A percentile compares a stretch with the other conserved stretches of the same genome.
Evolutionary conservation across 2,797 vertebrate species (phyloP).

Genomic region (Pipistrellus kuhlii): DNA sequence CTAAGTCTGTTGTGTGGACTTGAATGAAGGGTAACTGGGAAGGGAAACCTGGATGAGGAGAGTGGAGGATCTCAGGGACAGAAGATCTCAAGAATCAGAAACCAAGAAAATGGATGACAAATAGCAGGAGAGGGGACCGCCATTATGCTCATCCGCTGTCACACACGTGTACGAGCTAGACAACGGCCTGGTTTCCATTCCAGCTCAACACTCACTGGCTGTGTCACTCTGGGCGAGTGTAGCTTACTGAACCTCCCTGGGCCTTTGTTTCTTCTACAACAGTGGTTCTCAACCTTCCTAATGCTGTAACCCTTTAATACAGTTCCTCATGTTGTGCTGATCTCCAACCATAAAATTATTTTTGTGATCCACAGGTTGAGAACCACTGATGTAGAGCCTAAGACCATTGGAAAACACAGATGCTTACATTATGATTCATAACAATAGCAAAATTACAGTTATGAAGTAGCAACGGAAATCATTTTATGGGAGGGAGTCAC

Average conservation of each 20-base stretch:
- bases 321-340: too few relatives aligned
- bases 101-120: not conserved
- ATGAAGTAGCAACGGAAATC: too few relatives aligned
- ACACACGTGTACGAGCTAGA: not conserved
- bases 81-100: not conserved
- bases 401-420: too few relatives aligned
- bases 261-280: not conserved
- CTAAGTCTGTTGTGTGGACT: not conserved
- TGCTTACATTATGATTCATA: too few relatives aligned
- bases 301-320: too few relatives aligned
- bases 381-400: too few relatives aligned
- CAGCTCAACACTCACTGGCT: not conserved
- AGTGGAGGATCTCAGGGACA: not conserved
- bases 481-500: too few relatives aligned
- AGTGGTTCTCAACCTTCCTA: too few relatives aligned
- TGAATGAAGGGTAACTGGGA: not conserved
- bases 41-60: not conserved
- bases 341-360: too few relatives aligned
- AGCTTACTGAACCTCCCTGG: not conserved
- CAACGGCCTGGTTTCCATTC: not conserved
- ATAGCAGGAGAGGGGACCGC: not conserved
- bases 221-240: not conserved
- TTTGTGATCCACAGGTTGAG: too few relatives aligned
- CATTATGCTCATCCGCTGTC: rapidly evolving
- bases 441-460: too few relatives aligned